A percentile compares a stretch with the other conserved stretches of the same genome.
These are phyloP conservation scores for Styela clava DNA, from an alignment of 23 tunicate species.

Conservation along the genomic window DNA sequence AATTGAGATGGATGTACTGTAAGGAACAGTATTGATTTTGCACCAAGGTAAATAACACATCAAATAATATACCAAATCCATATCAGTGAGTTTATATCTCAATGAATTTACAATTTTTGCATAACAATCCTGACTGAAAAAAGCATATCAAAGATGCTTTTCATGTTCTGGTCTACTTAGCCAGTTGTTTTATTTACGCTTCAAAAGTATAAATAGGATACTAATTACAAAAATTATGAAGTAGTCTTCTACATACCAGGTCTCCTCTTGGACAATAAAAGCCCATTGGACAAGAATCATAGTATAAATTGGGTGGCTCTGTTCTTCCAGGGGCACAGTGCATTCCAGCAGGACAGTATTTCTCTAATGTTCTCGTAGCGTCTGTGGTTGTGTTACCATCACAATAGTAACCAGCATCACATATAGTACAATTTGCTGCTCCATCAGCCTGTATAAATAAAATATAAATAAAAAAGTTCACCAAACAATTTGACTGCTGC, in stretches of 20 bases:
- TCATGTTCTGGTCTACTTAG: too few species aligned
- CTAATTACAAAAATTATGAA: too few species aligned
- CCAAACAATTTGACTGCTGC: background rate
- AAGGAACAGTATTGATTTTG: too few species aligned
- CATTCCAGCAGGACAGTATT: slow-evolving; percentile 92
- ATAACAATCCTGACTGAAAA: too few species aligned
- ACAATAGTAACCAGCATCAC: slow-evolving; percentile 85
- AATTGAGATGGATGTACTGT: too few species aligned
- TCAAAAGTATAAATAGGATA: too few species aligned
- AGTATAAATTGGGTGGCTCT: slow-evolving; percentile 54
- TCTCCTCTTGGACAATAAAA: slow-evolving; percentile 68
- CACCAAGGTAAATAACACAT: too few species aligned
- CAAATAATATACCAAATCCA: too few species aligned
- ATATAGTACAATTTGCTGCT: slow-evolving; percentile 48
- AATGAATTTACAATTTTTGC: too few species aligned
- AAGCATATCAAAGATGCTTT: too few species aligned
- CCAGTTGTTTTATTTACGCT: too few species aligned
- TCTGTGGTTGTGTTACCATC: slow-evolving; percentile 45
- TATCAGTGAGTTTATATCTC: too few species aligned
- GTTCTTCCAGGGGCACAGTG: slow-evolving; percentile 62
- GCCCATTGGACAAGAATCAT: slow-evolving; percentile 83
- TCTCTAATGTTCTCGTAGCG: slow-evolving; percentile 8
- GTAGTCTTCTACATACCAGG: slow-evolving; percentile 33
- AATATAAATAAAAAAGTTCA: background rate
- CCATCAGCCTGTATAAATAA: slow-evolving; percentile 41